Base-by-base conservation (phyloP, 35 echinoderm and acorn worm genomes). In the Chiridota heheva region DNA sequence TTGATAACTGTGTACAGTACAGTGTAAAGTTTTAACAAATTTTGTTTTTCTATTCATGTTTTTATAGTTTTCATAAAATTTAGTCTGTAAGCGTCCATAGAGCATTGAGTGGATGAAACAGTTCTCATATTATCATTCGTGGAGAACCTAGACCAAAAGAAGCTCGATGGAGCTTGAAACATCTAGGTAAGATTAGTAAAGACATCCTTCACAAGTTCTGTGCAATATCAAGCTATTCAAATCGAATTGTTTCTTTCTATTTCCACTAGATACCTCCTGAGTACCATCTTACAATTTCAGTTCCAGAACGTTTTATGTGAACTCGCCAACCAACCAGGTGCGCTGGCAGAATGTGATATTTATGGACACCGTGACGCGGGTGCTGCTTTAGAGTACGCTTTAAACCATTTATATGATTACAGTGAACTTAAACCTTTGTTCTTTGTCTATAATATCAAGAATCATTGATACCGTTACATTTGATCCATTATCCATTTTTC, bases 211-310 rank as follows among this genome's bases (percentile, higher is more conserved):
- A 26, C 26, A 69, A n/a, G 20, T 2, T 31, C 24, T 32, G 40
- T 69, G 20, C 31, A 20, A 20, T 26, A 69, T 69, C 5, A 33
- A 0, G 4, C 63, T 35, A 67, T 15, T 28, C 34, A 18, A 67
- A 67, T 5, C 4, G 18, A 4, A 67, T 18, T 18, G 18, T 67
- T 60, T 25, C 7, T 81, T 32, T 3, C 40, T 47, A 18, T 83
- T 27, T 55, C n/a, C 70, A 16, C 36, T 32, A 91, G 88, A 58
- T 91, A 91, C 47, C 81, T 84, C 31, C 34, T 91, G 15, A 47
- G 70, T 44, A 77, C 67, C 49, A 55, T 91, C 24, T 31, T 84
- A 24, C 72, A 91, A 53, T 91, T 91, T 45, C 88, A 91, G 48
- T 84, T 91, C 16, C 81, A 91, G 38, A 13, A 85, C 42, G 71